Percentiles rank a stretch among this genome's conserved stretches.
Evolutionary conservation across 2,888 invertebrate genomes (phyloP).

Genomic region (Eulithis testata): DNA sequence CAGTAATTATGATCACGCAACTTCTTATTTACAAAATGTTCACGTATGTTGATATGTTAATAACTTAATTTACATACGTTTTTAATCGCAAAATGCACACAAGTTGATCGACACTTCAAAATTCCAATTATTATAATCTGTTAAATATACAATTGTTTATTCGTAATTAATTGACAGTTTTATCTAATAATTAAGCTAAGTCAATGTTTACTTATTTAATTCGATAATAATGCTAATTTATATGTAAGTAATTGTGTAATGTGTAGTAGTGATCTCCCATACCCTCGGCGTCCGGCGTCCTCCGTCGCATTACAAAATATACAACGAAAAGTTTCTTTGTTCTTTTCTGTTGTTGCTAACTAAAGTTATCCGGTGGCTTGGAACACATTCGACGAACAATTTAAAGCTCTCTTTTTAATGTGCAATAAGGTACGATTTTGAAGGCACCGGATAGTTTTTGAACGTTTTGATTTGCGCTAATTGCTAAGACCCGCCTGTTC

Average conservation of each 20-base stretch:
- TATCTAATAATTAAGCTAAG: constrained; percentile 79
- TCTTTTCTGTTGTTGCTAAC: constrained; percentile 63
- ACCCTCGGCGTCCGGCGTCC: constrained; percentile 77
- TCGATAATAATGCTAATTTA: constrained; percentile 80
- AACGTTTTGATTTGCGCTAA: constrained; percentile 55
- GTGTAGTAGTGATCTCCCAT: constrained; percentile 83
- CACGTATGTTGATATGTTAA: neutral
- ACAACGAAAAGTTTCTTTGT: constrained; percentile 79
- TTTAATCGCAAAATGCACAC: constrained; percentile 26
- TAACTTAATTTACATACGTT: constrained; percentile 7
- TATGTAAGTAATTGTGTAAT: constrained; percentile 81
- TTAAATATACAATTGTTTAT: constrained; percentile 47
- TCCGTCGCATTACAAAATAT: constrained; percentile 59
- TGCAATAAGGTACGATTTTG: constrained; percentile 34
- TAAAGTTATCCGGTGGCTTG: constrained; percentile 52
- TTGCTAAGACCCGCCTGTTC: constrained; percentile 49
- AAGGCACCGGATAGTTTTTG: constrained; percentile 48
- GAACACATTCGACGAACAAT: constrained; percentile 45
- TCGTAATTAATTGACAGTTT: constrained; percentile 73
- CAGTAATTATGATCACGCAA: constrained; percentile 10
- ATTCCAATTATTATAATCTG: constrained; percentile 44
- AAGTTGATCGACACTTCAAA: constrained; percentile 39
- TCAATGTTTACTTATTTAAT: constrained; percentile 84
- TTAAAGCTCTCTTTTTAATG: constrained; percentile 56
- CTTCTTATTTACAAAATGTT: constrained; percentile 4